Evolutionary conservation across 2,797 vertebrate species (phyloP).

Genomic region (Loris lydekkerianus): DNA sequence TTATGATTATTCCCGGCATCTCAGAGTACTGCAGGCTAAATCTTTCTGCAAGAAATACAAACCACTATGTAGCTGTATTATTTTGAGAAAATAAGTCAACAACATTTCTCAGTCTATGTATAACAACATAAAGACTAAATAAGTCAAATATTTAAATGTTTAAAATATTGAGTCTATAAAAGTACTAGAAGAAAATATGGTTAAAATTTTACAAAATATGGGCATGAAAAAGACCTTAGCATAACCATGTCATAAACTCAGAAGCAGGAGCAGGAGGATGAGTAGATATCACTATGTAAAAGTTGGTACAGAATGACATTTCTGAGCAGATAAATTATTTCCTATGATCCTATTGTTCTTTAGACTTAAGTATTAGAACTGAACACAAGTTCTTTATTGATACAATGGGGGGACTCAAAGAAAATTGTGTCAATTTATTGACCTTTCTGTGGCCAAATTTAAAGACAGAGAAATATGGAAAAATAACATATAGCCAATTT

Average conservation of each 20-base stretch:
- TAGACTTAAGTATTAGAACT: neutral
- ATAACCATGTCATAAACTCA: neutral
- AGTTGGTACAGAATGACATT: neutral
- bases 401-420: neutral
- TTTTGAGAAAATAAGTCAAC: constrained; percentile 26
- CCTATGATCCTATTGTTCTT: neutral
- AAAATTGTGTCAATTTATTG: neutral
- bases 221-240: neutral
- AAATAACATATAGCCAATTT: neutral
- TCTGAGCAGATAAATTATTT: neutral
- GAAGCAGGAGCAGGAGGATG: neutral
- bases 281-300: neutral
- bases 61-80: neutral
- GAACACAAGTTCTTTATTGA: neutral
- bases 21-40: neutral
- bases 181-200: constrained; percentile 10
- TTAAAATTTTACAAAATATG: constrained; percentile 20
- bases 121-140: neutral
- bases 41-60: constrained; percentile 16
- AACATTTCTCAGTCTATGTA: neutral
- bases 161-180: neutral
- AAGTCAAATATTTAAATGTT: neutral
- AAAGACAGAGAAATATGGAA: neutral
- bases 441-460: neutral
- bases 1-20: neutral